Base-by-base conservation (phyloP, 2,113 vertebrate species). In the Sander vitreus region DNA sequence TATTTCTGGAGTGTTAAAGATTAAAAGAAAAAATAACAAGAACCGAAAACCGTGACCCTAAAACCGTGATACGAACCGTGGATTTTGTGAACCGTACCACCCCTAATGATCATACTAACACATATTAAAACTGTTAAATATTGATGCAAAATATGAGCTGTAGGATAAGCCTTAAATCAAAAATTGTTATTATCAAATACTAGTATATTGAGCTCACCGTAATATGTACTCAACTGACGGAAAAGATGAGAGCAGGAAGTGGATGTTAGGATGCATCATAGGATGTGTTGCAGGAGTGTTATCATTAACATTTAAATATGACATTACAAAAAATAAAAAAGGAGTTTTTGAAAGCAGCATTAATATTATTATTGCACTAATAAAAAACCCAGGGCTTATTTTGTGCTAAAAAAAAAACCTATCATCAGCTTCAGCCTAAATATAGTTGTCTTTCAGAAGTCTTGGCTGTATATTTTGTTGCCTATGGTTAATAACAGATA, bases 61-160 rank as follows among this genome's bases (percentile, higher is more conserved):
- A 25, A 25, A 25, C 25, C 25, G 25, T 25, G 25, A 25, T 25
- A 25, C 25, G 25, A 25, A 25, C 25, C 25, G 25, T 25, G 25
- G 25, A 25, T 25, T 25, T 25, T 25, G 25, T 25, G 25, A 25
- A 25, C 25, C 25, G 25, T 25, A 25, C 25, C 25, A 25, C 25
- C 25, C 25, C 25, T 25, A 25, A 25, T 25, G 25, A 25, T 25
- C 25, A 25, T 25, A 16, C 62, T 68, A 36, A 51, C n/a, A 78
- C 5, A 73, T 55, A 63, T 62, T 55, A 25, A 30, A 71, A 63
- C 10, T 2, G n/a, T 69, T 33, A 78, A 71, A 68, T 63, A 68
- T 73, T 45, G 15, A 78, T 57, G 73, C 18, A 48, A 16, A 45
- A 16, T 45, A 7, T 25, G 54, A 79, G 19, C 21, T 14, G 63